phyloP scores from a whole-genome alignment of 2,888 invertebrate genomes.

The Leptopilina syphax region DNA sequence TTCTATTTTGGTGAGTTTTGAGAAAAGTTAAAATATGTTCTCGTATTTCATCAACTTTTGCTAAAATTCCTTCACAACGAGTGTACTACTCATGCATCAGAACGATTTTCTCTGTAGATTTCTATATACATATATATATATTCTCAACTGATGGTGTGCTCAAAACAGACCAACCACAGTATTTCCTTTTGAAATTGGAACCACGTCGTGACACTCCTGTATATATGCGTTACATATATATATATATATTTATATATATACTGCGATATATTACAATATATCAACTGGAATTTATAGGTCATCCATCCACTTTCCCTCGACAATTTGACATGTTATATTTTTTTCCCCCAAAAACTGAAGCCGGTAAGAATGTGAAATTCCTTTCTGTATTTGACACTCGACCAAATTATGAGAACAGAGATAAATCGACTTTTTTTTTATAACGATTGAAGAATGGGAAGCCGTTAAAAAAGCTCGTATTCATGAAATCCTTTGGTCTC shows the following conservation, averaged over 20 bases:
- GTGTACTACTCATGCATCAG: slow-evolving; percentile 9
- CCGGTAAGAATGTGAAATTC: slow-evolving; percentile 19
- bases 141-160: slow-evolving; percentile 15
- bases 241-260: not conserved
- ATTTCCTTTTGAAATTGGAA: slow-evolving; percentile 10
- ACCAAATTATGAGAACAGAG: slow-evolving; percentile 25
- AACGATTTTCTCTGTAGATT: not conserved
- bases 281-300: slow-evolving; percentile 54
- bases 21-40: not conserved
- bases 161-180: slow-evolving; percentile 19
- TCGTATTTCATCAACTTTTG: slow-evolving; percentile 20
- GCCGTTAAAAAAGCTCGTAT: not conserved
- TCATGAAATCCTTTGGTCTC: not conserved
- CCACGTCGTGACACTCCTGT: no score
- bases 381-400: slow-evolving; percentile 16
- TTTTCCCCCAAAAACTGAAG: slow-evolving; percentile 18
- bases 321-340: slow-evolving; percentile 54
- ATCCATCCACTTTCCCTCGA: slow-evolving; percentile 56
- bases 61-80: not conserved
- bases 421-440: slow-evolving; percentile 17
- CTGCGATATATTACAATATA: slow-evolving; percentile 54
- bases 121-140: not conserved
- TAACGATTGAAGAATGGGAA: not conserved
- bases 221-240: no score
- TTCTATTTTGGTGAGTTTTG: not conserved